Conservation (phyloP, 2,113 vertebrate species). For the Hypomesus transpacificus region DNA sequence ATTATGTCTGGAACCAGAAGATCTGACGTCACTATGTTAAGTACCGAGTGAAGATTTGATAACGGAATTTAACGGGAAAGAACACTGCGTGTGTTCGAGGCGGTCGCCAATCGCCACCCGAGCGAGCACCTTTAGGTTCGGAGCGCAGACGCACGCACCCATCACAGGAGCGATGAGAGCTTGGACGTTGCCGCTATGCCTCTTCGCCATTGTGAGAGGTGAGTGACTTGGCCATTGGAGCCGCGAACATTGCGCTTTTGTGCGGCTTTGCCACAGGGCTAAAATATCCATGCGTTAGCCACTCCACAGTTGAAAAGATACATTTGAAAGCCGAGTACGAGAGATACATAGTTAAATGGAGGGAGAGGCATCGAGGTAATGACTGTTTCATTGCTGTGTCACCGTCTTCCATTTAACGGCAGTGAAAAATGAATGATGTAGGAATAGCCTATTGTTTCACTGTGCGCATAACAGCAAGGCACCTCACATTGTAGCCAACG, state of each 20-base stretch:
- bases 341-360: not conserved
- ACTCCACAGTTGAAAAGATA: not conserved
- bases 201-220: conserved; percentile 74
- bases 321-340: conserved; percentile 1
- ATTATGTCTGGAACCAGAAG: conserved; percentile 19
- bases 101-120: conserved; percentile 45
- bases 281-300: not conserved
- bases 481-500: not conserved
- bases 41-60: conserved; percentile 44
- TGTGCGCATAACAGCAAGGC: conserved; percentile 20
- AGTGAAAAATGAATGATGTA: conserved; percentile 24
- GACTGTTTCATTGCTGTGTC: conserved; percentile 53
- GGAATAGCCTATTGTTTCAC: conserved; percentile 27
- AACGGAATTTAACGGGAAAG: not conserved
- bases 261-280: conserved; percentile 31
- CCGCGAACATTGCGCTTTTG: conserved; percentile 34
- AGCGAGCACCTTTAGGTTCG: conserved; percentile 57
- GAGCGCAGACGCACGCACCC: conserved; percentile 42
- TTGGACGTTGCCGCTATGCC: conserved; percentile 57
- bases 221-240: conserved; percentile 51
- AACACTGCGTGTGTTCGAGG: conserved; percentile 26
- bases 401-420: conserved; percentile 46
- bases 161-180: conserved; percentile 52
- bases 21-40: conserved; percentile 56
- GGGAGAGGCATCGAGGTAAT: conserved; percentile 26